A percentile compares a stretch with the other conserved stretches of the same genome.
phyloP scores from a whole-genome alignment of 2,113 vertebrate genomes.

The Heterotis niloticus region DNA sequence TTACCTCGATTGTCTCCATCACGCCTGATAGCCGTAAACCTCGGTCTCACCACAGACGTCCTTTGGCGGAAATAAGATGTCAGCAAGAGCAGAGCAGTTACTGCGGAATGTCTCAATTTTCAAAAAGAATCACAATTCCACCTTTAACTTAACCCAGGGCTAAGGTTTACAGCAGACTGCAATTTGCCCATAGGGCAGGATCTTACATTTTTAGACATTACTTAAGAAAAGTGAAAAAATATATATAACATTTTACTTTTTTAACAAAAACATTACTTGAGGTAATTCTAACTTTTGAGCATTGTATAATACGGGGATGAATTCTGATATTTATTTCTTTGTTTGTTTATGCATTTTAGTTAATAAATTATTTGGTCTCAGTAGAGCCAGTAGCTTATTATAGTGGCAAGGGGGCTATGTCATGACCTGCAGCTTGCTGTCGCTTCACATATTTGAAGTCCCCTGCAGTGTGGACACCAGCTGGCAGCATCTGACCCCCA shows the following conservation, averaged over 20 bases:
- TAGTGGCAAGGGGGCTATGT: not conserved
- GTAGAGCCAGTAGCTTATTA: not conserved
- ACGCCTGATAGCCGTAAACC: not conserved
- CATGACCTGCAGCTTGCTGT: conserved; percentile 4
- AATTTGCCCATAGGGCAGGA: not conserved
- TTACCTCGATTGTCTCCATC: not conserved
- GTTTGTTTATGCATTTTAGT: not conserved
- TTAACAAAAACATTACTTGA: too few relatives aligned
- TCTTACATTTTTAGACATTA: not conserved
- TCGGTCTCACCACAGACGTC: not conserved
- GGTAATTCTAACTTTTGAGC: too few relatives aligned
- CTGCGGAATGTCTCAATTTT: not conserved
- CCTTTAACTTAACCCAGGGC: not conserved
- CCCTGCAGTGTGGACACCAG: not conserved
- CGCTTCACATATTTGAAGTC: not conserved
- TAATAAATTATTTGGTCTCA: not conserved
- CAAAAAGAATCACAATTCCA: not conserved
- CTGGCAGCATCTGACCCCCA: conserved; percentile 9
- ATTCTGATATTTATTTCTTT: not conserved
- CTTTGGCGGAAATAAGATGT: not conserved
- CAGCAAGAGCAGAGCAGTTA: not conserved
- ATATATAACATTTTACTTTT: too few relatives aligned
- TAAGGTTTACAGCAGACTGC: not conserved
- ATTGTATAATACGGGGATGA: too few relatives aligned
- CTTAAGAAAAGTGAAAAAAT: not conserved